phyloP scores from a whole-genome alignment of 2,113 vertebrate species.

The sheep (Ovis aries) region DNA sequence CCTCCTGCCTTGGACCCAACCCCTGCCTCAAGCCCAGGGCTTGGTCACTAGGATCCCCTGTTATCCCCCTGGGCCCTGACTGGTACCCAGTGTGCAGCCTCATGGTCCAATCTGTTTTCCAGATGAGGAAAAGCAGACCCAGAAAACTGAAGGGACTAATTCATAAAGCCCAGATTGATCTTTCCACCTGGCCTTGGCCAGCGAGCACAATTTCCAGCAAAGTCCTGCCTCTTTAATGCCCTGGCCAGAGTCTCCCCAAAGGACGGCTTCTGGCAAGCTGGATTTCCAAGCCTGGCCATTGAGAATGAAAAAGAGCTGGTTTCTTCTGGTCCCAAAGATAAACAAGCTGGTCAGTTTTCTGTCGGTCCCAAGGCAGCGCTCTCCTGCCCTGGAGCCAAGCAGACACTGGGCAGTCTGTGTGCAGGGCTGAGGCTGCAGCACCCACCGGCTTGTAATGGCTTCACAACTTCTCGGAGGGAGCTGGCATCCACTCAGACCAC shows the following conservation, averaged over 20 bases:
- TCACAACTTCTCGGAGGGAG: slow-evolving; percentile 54
- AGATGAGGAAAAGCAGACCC: slow-evolving; percentile 34
- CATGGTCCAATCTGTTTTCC: background rate
- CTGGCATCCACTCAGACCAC: slow-evolving; percentile 54
- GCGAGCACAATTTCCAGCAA: slow-evolving; percentile 56
- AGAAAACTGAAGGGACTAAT: slow-evolving; percentile 59
- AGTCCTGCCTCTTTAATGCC: slow-evolving; percentile 38
- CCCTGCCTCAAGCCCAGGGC: background rate
- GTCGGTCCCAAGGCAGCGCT: slow-evolving; percentile 40
- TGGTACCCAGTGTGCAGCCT: background rate
- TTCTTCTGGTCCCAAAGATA: slow-evolving; percentile 67
- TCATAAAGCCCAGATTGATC: slow-evolving; percentile 61
- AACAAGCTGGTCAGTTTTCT: slow-evolving; percentile 65
- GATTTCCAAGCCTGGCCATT: slow-evolving; percentile 36
- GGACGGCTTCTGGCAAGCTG: background rate
- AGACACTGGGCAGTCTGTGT: slow-evolving; percentile 62
- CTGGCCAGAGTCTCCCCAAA: slow-evolving; percentile 16
- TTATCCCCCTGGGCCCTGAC: background rate
- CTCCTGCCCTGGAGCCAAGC: slow-evolving; percentile 47
- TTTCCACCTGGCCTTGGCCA: slow-evolving; percentile 69
- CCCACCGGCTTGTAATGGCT: background rate
- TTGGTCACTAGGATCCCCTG: background rate
- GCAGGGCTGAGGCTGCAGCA: slow-evolving; percentile 14
- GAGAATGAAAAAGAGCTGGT: slow-evolving; percentile 62
- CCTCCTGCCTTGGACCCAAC: background rate